Evolutionary conservation across 92 coral and sea anemone species (phyloP).

Genomic region (Metridium senile): DNA sequence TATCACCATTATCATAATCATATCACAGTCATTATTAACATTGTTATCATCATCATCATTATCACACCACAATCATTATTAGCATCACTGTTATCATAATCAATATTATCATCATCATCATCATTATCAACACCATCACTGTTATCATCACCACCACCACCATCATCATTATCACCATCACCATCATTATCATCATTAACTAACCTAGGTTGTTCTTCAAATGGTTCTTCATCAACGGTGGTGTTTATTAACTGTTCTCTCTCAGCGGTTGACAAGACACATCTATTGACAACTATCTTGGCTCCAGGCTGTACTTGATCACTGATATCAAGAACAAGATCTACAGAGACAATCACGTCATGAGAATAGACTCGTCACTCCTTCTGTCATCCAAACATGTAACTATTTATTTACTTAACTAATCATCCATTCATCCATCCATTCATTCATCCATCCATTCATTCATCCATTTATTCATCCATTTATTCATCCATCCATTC

Average conservation of each 20-base stretch:
- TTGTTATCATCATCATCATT: neutral
- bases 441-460: no score
- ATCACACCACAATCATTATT: neutral
- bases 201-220: constrained; percentile 6
- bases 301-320: constrained; percentile 75
- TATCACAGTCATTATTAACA: neutral
- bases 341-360: constrained; percentile 24
- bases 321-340: constrained; percentile 77
- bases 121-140: neutral
- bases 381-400: no score
- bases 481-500: no score
- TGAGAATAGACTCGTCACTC: no score
- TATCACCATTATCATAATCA: neutral
- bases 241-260: constrained; percentile 58
- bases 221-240: constrained; percentile 35
- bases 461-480: no score
- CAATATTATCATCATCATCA: neutral
- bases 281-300: constrained; percentile 55
- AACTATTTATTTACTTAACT: no score
- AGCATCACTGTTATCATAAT: neutral
- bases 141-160: neutral
- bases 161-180: neutral
- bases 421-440: no score
- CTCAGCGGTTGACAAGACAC: constrained; percentile 59
- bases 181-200: neutral